Base-by-base conservation (phyloP, 2,888 invertebrate genomes). In the Papilio demoleus region DNA sequence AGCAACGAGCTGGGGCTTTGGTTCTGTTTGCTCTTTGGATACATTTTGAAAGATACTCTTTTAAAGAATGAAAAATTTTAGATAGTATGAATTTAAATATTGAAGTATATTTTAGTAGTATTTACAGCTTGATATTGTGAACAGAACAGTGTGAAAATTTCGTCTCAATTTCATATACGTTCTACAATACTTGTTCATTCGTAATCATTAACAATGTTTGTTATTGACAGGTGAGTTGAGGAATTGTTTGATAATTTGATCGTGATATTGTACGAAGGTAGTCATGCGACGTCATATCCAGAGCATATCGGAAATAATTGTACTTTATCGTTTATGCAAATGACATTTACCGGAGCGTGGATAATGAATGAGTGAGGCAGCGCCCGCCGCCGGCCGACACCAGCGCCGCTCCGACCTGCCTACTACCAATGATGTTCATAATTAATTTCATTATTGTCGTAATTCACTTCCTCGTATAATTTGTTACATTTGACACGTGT, bases 281-380 rank as follows among this genome's bases (percentile, higher is more conserved):
- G 27, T 27, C 27, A 27, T 2, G n/a, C n/a, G 53, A 27, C 8
- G 27, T 53, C 53, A 53, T 24, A 24, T 53, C 27, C 53, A 53
- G 12, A 27, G n/a, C 27, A 11, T n/a, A 27, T 24, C 53, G 53
- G 27, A 53, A 24, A 53, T 53, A 27, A 53, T 53, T 53, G 53
- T 24, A 50, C 24, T 50, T 50, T 12, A 50, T 24, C 50, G 50
- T 50, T 50, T 50, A 50, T 50, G 50, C 6, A 50, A 50, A 50
- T 50, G 24, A 50, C 22, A 24, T 12, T 14, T 4, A 50, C 24
- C 8, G 14, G 4, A 2, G 50, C 4, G 22, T 17, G 22, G 22
- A 24, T 50, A 50, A 50, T 50, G 22, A 24, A 50, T 50, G 1
- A 50, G 4, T 4, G 8, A 24, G 17, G 6, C 42, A 17, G 17